phyloP scores from a whole-genome alignment of 2,888 invertebrate genomes.

The Drosophila maculinotata region DNA sequence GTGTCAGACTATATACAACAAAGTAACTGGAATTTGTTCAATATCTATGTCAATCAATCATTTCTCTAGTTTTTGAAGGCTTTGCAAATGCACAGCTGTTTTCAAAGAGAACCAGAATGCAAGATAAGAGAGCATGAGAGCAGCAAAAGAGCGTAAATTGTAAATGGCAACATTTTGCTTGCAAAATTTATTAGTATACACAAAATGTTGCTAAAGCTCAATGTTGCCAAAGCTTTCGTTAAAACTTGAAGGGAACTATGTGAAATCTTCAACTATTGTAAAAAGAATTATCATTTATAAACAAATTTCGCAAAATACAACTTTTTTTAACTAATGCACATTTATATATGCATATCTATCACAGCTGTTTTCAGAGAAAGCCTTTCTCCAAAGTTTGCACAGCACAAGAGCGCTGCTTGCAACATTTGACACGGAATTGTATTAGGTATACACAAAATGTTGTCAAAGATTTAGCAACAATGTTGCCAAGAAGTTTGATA shows the following conservation, averaged over 20 bases:
- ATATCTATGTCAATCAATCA: conserved; percentile 35
- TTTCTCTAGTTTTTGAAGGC: conserved; percentile 34
- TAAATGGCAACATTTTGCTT: not conserved
- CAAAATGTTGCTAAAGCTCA: conserved; percentile 29
- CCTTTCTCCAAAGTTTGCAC: too few relatives aligned
- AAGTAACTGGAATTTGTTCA: not conserved
- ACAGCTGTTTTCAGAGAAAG: too few relatives aligned
- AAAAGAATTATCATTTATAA: too few relatives aligned
- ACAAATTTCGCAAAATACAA: too few relatives aligned
- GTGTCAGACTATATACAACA: not conserved
- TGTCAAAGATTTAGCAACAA: not conserved
- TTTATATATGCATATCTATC: too few relatives aligned
- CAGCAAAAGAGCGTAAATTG: not conserved
- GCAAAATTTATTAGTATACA: conserved; percentile 18
- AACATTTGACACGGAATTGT: not conserved
- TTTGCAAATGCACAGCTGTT: conserved; percentile 46
- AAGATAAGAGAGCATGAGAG: not conserved
- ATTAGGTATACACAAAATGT: conserved; percentile 5
- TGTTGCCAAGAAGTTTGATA: conserved; percentile 6
- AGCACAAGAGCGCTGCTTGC: not conserved
- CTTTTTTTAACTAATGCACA: too few relatives aligned
- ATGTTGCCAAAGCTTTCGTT: not conserved
- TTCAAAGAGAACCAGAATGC: conserved; percentile 11
- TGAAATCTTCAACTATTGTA: too few relatives aligned
- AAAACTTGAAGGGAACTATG: too few relatives aligned